phyloP scores from a whole-genome alignment of 1,140 invertebrate genomes.

The Eciton burchellii region DNA sequence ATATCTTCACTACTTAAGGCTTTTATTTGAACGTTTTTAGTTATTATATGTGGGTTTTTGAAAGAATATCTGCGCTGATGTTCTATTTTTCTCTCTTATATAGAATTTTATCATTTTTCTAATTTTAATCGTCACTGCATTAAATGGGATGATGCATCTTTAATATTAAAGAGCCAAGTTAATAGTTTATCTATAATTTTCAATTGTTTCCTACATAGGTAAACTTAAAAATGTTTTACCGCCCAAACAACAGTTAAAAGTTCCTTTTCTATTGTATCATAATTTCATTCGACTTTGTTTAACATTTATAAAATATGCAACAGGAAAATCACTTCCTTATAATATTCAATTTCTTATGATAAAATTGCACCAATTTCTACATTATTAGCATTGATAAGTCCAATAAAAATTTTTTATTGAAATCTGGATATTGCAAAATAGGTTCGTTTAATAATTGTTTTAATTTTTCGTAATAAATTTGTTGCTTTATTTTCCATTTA shows the following conservation, averaged over 20 bases:
- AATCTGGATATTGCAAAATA: neutral
- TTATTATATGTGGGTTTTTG: neutral
- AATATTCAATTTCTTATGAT: neutral
- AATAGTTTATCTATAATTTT: neutral
- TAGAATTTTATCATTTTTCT: constrained; percentile 16
- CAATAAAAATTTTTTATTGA: neutral
- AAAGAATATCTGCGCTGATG: neutral
- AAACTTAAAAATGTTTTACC: neutral
- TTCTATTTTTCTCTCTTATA: constrained; percentile 29
- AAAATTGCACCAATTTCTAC: neutral
- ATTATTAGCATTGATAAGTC: neutral
- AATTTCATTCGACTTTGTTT: neutral
- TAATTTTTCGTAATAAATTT: neutral
- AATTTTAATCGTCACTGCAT: constrained; percentile 36
- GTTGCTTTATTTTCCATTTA: neutral
- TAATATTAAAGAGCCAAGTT: constrained; percentile 1
- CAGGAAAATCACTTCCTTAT: neutral
- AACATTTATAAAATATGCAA: constrained; percentile 2
- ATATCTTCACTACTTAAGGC: neutral
- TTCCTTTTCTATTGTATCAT: neutral
- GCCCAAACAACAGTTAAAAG: constrained; percentile 7
- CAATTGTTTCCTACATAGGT: neutral
- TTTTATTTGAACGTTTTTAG: neutral
- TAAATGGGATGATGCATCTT: constrained; percentile 9
- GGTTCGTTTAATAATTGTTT: neutral